Percentiles rank a stretch among this genome's conserved stretches.
Evolutionary conservation across 2,113 vertebrate species (phyloP).

Genomic region (Mellivora capensis): DNA sequence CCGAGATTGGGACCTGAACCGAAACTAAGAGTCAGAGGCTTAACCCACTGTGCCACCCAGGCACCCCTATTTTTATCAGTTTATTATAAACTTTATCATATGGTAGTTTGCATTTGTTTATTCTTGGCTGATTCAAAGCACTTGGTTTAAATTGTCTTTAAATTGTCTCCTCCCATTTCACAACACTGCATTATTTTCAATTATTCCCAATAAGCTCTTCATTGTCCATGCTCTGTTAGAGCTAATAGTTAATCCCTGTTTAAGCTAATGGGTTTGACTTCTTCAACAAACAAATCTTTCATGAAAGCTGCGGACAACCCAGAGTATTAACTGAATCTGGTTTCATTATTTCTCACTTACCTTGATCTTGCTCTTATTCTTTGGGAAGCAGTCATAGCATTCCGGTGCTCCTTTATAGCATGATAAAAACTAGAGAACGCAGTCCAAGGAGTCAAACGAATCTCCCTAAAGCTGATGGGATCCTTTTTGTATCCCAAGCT

Average conservation of each 20-base stretch:
- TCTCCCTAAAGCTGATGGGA: background rate
- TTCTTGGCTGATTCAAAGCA: background rate
- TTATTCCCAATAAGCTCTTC: conserved; percentile 49
- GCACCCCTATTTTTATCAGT: background rate
- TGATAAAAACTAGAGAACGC: background rate
- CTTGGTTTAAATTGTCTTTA: background rate
- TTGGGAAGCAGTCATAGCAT: background rate
- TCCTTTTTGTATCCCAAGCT: background rate
- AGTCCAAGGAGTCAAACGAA: background rate
- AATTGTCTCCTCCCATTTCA: background rate
- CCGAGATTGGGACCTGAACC: background rate
- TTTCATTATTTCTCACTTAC: background rate
- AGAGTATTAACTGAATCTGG: background rate
- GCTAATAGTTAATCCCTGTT: conserved; percentile 25
- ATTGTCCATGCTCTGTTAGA: background rate
- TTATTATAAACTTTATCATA: background rate
- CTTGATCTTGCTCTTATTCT: background rate
- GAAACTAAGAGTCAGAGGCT: background rate
- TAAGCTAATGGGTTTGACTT: conserved; percentile 16
- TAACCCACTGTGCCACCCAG: background rate
- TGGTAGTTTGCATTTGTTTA: background rate
- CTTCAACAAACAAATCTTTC: conserved; percentile 59
- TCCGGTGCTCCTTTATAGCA: background rate
- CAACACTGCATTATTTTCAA: conserved; percentile 35
- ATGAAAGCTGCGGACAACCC: background rate